These are phyloP conservation scores for Trypoxylus dichotomus DNA, from an alignment of 1,140 invertebrate species.

Conservation along the genomic window DNA sequence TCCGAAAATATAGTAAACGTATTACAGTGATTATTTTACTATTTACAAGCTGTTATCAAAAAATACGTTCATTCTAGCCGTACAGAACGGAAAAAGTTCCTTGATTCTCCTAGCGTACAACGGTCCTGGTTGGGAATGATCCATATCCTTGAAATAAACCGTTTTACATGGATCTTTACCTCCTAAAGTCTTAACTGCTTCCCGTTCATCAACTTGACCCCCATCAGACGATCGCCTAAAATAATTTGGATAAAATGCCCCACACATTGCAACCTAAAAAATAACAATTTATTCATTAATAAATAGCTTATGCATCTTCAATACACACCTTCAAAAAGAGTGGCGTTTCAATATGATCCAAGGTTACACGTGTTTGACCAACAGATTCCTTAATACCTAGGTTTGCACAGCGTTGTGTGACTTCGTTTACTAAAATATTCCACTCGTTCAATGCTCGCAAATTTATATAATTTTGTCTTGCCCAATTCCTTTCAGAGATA, in stretches of 20 bases:
- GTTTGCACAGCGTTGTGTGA: slow-evolving; percentile 62
- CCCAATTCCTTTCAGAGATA: slow-evolving; percentile 68
- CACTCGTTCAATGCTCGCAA: slow-evolving; percentile 73
- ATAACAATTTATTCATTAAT: slow-evolving; percentile 2
- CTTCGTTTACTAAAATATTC: slow-evolving; percentile 68
- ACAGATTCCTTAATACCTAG: slow-evolving; percentile 58
- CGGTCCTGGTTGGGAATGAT: slow-evolving; percentile 68
- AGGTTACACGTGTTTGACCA: slow-evolving; percentile 49
- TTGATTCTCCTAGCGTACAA: slow-evolving; percentile 69
- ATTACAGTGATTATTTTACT: not conserved
- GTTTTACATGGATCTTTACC: slow-evolving; percentile 76
- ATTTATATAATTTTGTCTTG: slow-evolving; percentile 71
- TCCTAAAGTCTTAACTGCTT: slow-evolving; percentile 65
- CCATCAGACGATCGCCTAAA: slow-evolving; percentile 62
- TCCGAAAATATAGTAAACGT: slow-evolving; percentile 19
- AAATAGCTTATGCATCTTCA: not conserved
- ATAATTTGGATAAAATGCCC: slow-evolving; percentile 92
- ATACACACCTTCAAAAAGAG: slow-evolving; percentile 65
- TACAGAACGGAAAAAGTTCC: slow-evolving; percentile 55
- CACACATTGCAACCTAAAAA: slow-evolving; percentile 68
- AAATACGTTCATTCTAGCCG: slow-evolving; percentile 60
- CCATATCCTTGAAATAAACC: slow-evolving; percentile 70
- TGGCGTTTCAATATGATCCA: slow-evolving; percentile 56
- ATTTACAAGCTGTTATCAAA: slow-evolving; percentile 64
- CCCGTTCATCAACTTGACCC: slow-evolving; percentile 57